These are phyloP conservation scores for Rhopilema esculentum DNA, from an alignment of 30 jellyfish, hydroid and myxozoan genomes.

Conservation along the genomic window DNA sequence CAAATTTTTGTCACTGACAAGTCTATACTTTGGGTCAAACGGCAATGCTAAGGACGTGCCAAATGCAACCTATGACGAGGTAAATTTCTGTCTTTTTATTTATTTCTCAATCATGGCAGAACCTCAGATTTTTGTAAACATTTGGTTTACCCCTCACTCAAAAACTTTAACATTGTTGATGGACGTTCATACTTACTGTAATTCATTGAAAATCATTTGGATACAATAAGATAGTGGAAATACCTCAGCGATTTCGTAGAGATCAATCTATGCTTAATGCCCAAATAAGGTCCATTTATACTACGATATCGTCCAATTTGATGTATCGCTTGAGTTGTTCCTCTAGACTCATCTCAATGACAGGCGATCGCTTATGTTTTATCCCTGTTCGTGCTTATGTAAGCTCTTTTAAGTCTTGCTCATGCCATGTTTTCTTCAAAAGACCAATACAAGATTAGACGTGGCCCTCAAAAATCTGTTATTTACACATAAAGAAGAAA, in stretches of 20 bases:
- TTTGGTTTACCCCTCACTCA: too few relatives aligned
- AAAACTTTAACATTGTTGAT: too few relatives aligned
- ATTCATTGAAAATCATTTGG: too few relatives aligned
- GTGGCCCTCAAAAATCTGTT: not conserved
- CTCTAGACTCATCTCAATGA: not conserved
- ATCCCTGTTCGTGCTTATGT: not conserved
- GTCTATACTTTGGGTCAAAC: slow-evolving; percentile 57
- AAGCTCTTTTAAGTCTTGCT: slow-evolving; percentile 7
- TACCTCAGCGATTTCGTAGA: not conserved
- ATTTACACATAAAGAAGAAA: not conserved
- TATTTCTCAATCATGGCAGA: too few relatives aligned
- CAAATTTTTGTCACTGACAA: slow-evolving; percentile 70
- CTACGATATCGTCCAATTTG: not conserved
- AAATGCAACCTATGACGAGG: slow-evolving; percentile 27
- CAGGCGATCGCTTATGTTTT: not conserved
- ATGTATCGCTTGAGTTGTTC: not conserved
- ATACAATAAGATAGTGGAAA: too few relatives aligned
- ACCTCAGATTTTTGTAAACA: too few relatives aligned
- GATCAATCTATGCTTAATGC: not conserved
- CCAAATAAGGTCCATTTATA: not conserved
- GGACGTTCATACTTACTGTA: too few relatives aligned
- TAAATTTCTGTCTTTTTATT: not conserved
- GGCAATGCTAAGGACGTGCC: slow-evolving; percentile 9
- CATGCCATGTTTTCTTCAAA: not conserved
- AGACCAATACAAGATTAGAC: not conserved